Conservation (phyloP, 2,888 invertebrate genomes). For the Cenopis cana region DNA sequence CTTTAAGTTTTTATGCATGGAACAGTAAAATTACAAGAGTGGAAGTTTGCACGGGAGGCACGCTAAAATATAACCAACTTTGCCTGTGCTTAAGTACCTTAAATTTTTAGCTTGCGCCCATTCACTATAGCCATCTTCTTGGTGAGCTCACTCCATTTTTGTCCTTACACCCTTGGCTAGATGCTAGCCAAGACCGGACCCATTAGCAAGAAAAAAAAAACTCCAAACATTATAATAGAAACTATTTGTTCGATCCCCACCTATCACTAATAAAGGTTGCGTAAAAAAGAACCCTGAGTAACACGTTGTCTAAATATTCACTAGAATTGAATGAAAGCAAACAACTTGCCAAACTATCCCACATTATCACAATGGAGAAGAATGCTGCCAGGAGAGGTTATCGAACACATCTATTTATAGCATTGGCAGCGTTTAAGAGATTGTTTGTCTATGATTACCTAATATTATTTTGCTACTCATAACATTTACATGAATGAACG, state of each 20-base stretch:
- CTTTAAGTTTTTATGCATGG: background rate
- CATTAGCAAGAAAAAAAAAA: too few species aligned
- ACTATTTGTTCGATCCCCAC: background rate
- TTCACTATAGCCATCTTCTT: too few species aligned
- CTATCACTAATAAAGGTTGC: background rate
- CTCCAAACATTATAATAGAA: background rate
- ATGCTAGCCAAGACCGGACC: too few species aligned
- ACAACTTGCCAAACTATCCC: conserved; percentile 9
- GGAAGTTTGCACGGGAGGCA: background rate
- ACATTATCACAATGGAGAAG: conserved; percentile 3
- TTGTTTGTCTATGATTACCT: conserved; percentile 20
- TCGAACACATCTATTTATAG: conserved; percentile 15
- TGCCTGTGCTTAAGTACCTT: too few species aligned
- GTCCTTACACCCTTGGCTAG: too few species aligned
- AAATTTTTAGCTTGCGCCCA: too few species aligned
- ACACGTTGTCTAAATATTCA: background rate
- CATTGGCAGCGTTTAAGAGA: conserved; percentile 25
- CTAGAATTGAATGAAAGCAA: conserved; percentile 11
- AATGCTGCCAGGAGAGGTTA: conserved; percentile 4
- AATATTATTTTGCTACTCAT: conserved; percentile 18
- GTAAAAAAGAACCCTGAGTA: background rate
- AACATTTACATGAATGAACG: conserved; percentile 9
- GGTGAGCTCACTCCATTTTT: too few species aligned
- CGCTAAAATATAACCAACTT: too few species aligned
- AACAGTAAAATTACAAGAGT: background rate